Percentiles rank a stretch among this genome's conserved stretches.
Evolutionary conservation across 2,888 invertebrate species (phyloP).

Genomic region (Agrotis segetum): DNA sequence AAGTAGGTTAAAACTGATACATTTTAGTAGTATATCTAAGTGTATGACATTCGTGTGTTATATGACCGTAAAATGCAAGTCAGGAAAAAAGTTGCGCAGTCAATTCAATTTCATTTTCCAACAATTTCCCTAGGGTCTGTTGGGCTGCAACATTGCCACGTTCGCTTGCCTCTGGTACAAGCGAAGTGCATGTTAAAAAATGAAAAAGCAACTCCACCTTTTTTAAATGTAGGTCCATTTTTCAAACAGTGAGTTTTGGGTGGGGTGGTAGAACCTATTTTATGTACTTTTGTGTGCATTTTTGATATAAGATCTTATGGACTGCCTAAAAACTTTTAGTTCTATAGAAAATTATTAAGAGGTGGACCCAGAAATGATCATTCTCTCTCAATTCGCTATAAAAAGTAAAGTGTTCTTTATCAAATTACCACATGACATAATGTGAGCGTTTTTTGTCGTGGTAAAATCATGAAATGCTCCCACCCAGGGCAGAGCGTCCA

Average conservation of each 20-base stretch:
- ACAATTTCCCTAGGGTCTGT: slow-evolving; percentile 33
- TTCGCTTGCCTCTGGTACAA: background rate
- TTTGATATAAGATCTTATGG: too few relatives aligned
- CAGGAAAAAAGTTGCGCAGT: slow-evolving; percentile 21
- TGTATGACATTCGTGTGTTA: background rate
- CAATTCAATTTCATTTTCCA: slow-evolving; percentile 38
- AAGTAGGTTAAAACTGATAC: background rate
- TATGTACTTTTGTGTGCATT: too few relatives aligned
- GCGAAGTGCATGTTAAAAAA: slow-evolving; percentile 14
- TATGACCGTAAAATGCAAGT: slow-evolving; percentile 20
- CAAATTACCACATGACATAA: too few relatives aligned
- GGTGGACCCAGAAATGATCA: too few relatives aligned
- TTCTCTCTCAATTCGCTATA: too few relatives aligned
- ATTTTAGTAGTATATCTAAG: background rate
- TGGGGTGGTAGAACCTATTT: too few relatives aligned
- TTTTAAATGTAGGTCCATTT: background rate
- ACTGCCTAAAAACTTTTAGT: too few relatives aligned
- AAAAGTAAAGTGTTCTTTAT: too few relatives aligned
- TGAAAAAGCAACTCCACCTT: background rate
- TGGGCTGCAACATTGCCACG: slow-evolving; percentile 14
- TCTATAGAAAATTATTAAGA: too few relatives aligned
- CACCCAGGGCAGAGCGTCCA: too few relatives aligned
- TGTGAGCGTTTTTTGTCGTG: too few relatives aligned
- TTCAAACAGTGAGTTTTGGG: background rate
- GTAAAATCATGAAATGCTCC: too few relatives aligned